Percentiles rank a stretch among this genome's conserved stretches.
Conservation (phyloP, 2,888 invertebrate genomes). For the Temnothorax rugatulus region DNA sequence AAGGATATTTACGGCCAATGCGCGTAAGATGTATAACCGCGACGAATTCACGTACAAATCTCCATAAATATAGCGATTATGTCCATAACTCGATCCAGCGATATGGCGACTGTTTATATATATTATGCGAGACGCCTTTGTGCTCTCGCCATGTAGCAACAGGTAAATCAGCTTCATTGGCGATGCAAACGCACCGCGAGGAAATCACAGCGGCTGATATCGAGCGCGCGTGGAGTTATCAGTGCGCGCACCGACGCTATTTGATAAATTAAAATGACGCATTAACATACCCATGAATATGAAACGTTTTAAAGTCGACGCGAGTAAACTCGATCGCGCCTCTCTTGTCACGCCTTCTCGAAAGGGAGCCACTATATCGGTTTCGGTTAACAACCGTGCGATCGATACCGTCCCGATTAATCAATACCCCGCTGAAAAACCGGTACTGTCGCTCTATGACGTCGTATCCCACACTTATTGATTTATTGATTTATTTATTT, state of each 20-base stretch:
- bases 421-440: constrained; percentile 4
- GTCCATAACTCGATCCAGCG: not conserved
- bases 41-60: not conserved
- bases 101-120: constrained; percentile 23
- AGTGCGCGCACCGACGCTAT: constrained; percentile 64
- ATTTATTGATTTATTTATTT: constrained; percentile 25
- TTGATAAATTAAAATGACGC: constrained; percentile 62
- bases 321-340: constrained; percentile 3
- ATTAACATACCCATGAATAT: constrained; percentile 76
- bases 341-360: constrained; percentile 5
- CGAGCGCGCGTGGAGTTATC: constrained; percentile 68
- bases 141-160: constrained; percentile 29
- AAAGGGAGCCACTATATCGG: constrained; percentile 2
- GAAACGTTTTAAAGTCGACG: constrained; percentile 61
- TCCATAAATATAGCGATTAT: constrained; percentile 10
- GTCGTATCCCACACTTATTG: constrained; percentile 11
- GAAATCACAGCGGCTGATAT: constrained; percentile 58
- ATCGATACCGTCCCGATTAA: constrained; percentile 15
- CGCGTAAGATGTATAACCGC: not conserved
- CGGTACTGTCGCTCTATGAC: not conserved
- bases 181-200: constrained; percentile 69
- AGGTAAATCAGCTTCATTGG: constrained; percentile 75
- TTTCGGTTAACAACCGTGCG: constrained; percentile 40
- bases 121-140: constrained; percentile 57
- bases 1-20: not conserved